A percentile compares a stretch with the other conserved stretches of the same genome.
Conservation (phyloP, 2,888 invertebrate genomes). For the Candidula unifasciata region DNA sequence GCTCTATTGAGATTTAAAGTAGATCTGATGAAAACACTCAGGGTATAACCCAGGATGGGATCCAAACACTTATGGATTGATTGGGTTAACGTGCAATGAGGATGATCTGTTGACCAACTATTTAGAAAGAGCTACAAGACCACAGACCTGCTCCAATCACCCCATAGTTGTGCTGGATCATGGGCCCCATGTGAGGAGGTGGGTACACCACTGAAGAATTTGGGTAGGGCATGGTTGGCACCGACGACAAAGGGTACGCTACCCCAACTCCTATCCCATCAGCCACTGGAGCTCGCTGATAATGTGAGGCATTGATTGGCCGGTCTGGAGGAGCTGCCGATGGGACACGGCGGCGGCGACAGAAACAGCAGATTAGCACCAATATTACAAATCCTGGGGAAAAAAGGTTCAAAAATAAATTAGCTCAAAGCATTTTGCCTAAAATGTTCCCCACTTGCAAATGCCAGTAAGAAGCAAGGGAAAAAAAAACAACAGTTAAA, state of each 20-base stretch:
- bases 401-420: too few relatives aligned
- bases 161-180: conserved; percentile 36
- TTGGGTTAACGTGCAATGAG: too few relatives aligned
- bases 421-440: too few relatives aligned
- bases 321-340: background rate
- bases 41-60: too few relatives aligned
- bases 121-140: too few relatives aligned
- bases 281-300: conserved; percentile 53
- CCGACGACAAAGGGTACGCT: conserved; percentile 41
- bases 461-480: too few relatives aligned
- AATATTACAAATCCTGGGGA: conserved; percentile 51
- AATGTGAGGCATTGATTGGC: conserved; percentile 37
- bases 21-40: too few relatives aligned
- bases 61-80: too few relatives aligned
- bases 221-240: conserved; percentile 24
- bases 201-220: conserved; percentile 24
- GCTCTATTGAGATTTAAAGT: too few relatives aligned
- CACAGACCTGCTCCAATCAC: conserved; percentile 38
- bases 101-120: too few relatives aligned
- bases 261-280: conserved; percentile 43
- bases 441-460: too few relatives aligned
- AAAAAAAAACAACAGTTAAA: too few relatives aligned
- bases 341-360: conserved; percentile 37
- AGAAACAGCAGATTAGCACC: conserved; percentile 53
- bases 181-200: conserved; percentile 31